Evolutionary conservation across 2,113 vertebrate genomes (phyloP).

Genomic region (Indicator indicator): DNA sequence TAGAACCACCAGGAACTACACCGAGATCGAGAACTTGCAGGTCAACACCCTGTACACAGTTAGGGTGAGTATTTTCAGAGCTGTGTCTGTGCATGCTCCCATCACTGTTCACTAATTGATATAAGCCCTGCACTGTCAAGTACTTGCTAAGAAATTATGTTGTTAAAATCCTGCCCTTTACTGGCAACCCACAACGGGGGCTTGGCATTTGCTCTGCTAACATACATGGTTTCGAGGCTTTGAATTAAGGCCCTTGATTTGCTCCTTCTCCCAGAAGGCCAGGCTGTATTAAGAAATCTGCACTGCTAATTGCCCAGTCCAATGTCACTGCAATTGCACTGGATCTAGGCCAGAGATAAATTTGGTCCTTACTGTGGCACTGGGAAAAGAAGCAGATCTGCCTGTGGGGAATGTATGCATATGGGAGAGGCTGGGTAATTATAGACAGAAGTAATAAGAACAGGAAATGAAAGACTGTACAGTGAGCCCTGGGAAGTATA

Average conservation of each 20-base stretch:
- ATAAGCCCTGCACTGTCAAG: neutral
- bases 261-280: neutral
- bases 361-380: neutral
- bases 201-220: neutral
- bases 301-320: neutral
- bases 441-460: neutral
- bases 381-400: neutral
- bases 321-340: neutral
- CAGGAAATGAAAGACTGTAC: conserved; percentile 10
- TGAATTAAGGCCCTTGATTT: neutral
- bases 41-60: conserved; percentile 82
- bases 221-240: neutral
- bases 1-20: conserved; percentile 70
- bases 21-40: conserved; percentile 81
- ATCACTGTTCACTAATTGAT: neutral
- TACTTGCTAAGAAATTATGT: neutral
- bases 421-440: conserved; percentile 17
- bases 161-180: neutral
- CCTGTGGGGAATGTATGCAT: neutral
- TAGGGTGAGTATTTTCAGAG: conserved; percentile 80
- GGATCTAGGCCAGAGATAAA: conserved; percentile 42
- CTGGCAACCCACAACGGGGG: neutral
- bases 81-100: neutral
- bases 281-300: neutral
- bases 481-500: neutral